These are phyloP conservation scores for Aphaenogaster rudis DNA, from an alignment of 1,140 invertebrate genomes.

Conservation along the genomic window DNA sequence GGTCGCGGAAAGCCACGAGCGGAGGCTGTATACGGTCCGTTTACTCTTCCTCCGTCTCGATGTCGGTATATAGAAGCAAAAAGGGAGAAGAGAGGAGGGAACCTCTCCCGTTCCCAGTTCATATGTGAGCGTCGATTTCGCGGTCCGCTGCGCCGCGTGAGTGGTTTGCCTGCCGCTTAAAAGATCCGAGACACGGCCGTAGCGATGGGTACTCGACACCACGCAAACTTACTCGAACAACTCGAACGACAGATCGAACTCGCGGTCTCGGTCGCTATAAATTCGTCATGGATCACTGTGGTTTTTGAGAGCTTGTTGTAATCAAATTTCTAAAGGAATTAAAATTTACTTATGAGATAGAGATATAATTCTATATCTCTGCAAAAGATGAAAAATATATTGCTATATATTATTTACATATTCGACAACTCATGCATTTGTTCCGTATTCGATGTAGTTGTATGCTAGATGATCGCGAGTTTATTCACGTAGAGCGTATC, in stretches of 20 bases:
- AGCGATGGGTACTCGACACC: slow-evolving; percentile 79
- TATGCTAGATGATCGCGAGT: slow-evolving; percentile 8
- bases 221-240: slow-evolving; percentile 77
- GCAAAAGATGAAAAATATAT: not conserved
- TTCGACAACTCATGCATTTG: not conserved
- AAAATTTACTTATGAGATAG: not conserved
- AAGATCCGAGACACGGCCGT: slow-evolving; percentile 80
- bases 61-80: slow-evolving; percentile 66
- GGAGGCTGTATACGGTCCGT: slow-evolving; percentile 55
- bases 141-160: slow-evolving; percentile 86
- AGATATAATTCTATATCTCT: not conserved
- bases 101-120: slow-evolving; percentile 80
- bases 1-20: slow-evolving; percentile 63
- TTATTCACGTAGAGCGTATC: slow-evolving; percentile 38
- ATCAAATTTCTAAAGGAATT: not conserved
- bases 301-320: not conserved
- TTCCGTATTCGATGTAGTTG: not conserved
- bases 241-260: slow-evolving; percentile 21
- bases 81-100: slow-evolving; percentile 46
- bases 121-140: slow-evolving; percentile 87
- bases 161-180: slow-evolving; percentile 82
- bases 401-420: not conserved
- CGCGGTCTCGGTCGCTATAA: no score
- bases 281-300: not conserved
- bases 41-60: slow-evolving; percentile 66